These are phyloP conservation scores for Trachelus iudaicus DNA, from an alignment of 2,888 invertebrate genomes.

Conservation along the genomic window DNA sequence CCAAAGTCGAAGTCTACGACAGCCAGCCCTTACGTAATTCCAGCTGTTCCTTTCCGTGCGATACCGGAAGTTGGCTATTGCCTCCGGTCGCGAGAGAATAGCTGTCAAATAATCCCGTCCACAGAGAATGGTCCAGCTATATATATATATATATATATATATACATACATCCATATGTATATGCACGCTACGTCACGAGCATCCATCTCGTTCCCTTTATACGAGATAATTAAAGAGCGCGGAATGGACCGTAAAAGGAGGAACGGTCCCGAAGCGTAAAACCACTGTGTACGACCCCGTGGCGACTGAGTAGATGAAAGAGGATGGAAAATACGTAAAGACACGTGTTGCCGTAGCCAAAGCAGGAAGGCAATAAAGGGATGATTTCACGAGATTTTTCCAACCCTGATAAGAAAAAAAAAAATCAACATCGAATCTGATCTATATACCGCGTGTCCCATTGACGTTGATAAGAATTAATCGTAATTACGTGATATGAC, in stretches of 20 bases:
- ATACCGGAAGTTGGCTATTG: not conserved
- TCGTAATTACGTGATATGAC: too few relatives aligned
- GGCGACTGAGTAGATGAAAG: not conserved
- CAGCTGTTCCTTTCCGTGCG: too few relatives aligned
- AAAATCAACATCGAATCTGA: too few relatives aligned
- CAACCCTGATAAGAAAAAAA: too few relatives aligned
- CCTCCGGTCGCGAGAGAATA: not conserved
- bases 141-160: too few relatives aligned
- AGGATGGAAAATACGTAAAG: not conserved
- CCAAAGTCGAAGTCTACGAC: not conserved
- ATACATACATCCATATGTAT: too few relatives aligned
- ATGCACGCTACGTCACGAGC: not conserved
- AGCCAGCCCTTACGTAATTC: not conserved
- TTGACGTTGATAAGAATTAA: too few relatives aligned
- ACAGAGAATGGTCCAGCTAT: not conserved
- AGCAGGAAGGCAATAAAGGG: not conserved
- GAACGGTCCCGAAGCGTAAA: not conserved
- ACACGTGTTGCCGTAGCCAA: not conserved
- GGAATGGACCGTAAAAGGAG: slow-evolving; percentile 31
- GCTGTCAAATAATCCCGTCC: not conserved
- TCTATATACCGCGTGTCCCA: too few relatives aligned
- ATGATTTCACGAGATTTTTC: too few relatives aligned
- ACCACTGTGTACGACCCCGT: not conserved
- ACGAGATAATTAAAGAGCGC: slow-evolving; percentile 41
- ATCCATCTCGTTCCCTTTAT: slow-evolving; percentile 31